Conservation (phyloP, 2,797 vertebrate genomes). For the Hydrocynus forskahlii region DNA sequence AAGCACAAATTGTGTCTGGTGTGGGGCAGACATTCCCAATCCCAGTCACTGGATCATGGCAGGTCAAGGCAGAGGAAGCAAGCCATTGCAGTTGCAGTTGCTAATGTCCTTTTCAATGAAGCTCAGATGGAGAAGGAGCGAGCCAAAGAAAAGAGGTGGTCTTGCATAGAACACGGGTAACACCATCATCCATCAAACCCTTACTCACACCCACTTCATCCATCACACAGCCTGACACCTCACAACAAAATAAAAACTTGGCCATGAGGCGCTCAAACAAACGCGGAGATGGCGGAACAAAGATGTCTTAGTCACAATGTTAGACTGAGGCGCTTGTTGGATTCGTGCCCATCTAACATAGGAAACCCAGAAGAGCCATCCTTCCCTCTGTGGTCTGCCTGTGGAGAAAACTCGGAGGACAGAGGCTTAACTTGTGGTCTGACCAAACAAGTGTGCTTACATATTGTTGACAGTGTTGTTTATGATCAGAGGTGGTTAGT, state of each 20-base stretch:
- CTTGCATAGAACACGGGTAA: conserved; percentile 9
- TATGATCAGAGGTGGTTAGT: not conserved
- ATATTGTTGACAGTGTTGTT: not conserved
- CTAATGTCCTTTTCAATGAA: conserved; percentile 33
- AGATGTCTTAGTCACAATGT: conserved; percentile 19
- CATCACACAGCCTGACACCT: conserved; percentile 21
- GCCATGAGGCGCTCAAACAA: conserved; percentile 23
- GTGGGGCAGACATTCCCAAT: not conserved
- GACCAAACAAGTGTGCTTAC: conserved; percentile 1
- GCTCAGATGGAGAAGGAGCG: conserved; percentile 10
- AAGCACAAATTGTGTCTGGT: no score
- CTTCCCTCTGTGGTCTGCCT: conserved; percentile 52
- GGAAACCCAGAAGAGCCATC: conserved; percentile 52
- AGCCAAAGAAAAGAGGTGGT: conserved; percentile 14
- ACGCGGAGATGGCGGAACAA: conserved; percentile 10
- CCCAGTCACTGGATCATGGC: not conserved
- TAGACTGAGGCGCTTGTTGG: conserved; percentile 9
- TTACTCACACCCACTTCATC: conserved; percentile 22
- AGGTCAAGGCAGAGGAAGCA: conserved; percentile 14
- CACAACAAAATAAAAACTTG: conserved; percentile 8
- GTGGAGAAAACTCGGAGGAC: conserved; percentile 29
- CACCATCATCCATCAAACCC: conserved; percentile 44
- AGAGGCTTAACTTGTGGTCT: conserved; percentile 50
- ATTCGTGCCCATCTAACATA: conserved; percentile 30
- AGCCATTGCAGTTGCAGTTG: conserved; percentile 22